Base-by-base conservation (phyloP, 1,140 invertebrate genomes). In the Platyura marginata region DNA sequence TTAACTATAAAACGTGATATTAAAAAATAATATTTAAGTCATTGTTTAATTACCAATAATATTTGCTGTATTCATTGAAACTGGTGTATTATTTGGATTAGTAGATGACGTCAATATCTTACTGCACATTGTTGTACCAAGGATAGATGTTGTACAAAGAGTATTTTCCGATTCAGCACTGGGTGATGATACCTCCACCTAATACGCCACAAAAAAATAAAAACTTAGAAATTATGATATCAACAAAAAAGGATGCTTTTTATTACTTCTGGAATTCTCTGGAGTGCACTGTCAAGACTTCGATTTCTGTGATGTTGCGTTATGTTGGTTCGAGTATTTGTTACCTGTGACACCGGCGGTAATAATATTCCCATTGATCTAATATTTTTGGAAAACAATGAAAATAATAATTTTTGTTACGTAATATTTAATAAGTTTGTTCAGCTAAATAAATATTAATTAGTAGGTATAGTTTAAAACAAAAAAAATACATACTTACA, bases 261-360 rank as follows among this genome's bases (percentile, higher is more conserved):
- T 53, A 53, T 58, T 40, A 86, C 81, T 66, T 87, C 83, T 18
- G 83, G 83, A 48, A 88, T 88, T 55, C 81, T 67, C 56, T 87
- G 83, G 35, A 88, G 64, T 18, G 83, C 85, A 40, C 84, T 89
- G 59, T 91, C 86, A 52, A 90, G 62, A 53, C 83, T 88, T 41
- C 85, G 74, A 65, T 91, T 90, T 47, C 85, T 72, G 59, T 89
- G 85, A 56, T 89, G 86, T 46, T 80, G 69, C 4, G 74, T 77
- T 43, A 72, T 51, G 48, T 67, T 68, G 29, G 61, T 65, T 44
- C 55, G 61, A 38, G 62, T 57, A 21, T 59, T 61, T 25, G 58
- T 60, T 34, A 73, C 66, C 53, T 78, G 75, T 23, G 74, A 70
- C 21, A 81, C 71, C n/a, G 77, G 77, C 41, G 78, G 78, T 48